Base-by-base conservation (phyloP, 2,888 invertebrate species). In the Dryadula phaetusa region DNA sequence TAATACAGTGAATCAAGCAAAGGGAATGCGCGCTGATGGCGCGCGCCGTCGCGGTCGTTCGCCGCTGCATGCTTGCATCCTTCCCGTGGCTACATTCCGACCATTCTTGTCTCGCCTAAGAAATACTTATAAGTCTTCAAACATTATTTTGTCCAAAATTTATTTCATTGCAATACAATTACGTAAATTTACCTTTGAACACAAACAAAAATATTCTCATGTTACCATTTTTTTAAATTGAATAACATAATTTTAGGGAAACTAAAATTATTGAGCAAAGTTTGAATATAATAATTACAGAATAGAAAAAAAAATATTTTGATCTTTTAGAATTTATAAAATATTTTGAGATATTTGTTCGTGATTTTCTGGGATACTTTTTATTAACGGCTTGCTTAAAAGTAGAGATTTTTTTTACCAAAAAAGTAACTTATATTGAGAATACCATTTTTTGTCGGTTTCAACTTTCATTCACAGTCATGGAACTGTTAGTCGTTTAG, bases 41-140 rank as follows among this genome's bases (percentile, higher is more conserved):
- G 68, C 72, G 74, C 72, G 70, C 69, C 74, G 76, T 76, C 78
- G 76, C 85, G 83, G 78, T 82, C 82, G 82, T 83, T 83, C 79
- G 83, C 82, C 81, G 82, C 76, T 77, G 77, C 79, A 78, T 71
- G 77, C 73, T 75, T 74, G 80, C 82, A 81, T 75, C 79, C 79
- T 77, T 75, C 79, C 80, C 78, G 79, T 80, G 77, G 77, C 83
- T 82, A 79, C 86, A 89, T 86, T 87, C 87, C 84, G 73, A 70
- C 69, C 84, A 86, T 88, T 76, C 84, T 84, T 75, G 82, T 79
- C 78, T 83, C 82, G 78, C 79, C 75, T 61, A 49, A 58, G 47
- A 66, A 69, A 66, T 54, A 46, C 65, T 65, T 61, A 22, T 22
- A 25, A 25, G 22, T 32, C 52, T 52, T 16, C 28, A 32, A 52